Base-by-base conservation (phyloP, 2,888 invertebrate genomes). In the Automeris io region DNA sequence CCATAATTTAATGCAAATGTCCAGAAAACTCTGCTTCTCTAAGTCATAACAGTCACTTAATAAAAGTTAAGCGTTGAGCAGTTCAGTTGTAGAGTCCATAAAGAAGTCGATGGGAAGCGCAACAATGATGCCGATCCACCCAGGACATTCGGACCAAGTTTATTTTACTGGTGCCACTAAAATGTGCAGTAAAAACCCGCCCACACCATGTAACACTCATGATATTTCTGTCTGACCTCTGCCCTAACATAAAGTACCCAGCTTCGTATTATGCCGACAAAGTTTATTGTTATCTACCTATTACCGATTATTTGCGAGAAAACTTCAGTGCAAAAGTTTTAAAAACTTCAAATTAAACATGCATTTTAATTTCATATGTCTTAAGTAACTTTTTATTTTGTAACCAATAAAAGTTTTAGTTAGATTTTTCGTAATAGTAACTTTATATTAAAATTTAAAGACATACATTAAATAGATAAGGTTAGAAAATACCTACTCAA, bases 101-200 rank as follows among this genome's bases (percentile, higher is more conserved):
- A 80, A 79, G 69, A 66, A 66, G 55, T 61, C 58, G 59, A 59
- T 49, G 46, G 55, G 54, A 53, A 60, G 57, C 59, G 61, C 69
- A 68, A 80, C 78, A 79, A 76, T 74, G 78, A 74, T 57, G 52
- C 43, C 59, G 63, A 53, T 51, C 70, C 51, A 59, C 70, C 66
- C 73, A 71, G 72, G 71, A 71, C 78, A 70, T 73, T 74, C 53
- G 54, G 66, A 55, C 61, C 47, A 57, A 73, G 69, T 81, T 81
- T 78, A 82, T 80, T 77, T 79, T 73, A 78, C 70, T 75, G 73
- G 66, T 59, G 55, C 67, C 70, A 70, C 71, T 79, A 72, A 80
- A 79, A 69, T 69, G 67, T 60, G 72, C 71, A 75, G 73, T 82
- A 82, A 81, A 73, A 80, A 71, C 67, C 75, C 83, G 67, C 85